These are phyloP conservation scores for Campoplex nolae DNA, from an alignment of 2,888 invertebrate genomes.

Conservation along the genomic window DNA sequence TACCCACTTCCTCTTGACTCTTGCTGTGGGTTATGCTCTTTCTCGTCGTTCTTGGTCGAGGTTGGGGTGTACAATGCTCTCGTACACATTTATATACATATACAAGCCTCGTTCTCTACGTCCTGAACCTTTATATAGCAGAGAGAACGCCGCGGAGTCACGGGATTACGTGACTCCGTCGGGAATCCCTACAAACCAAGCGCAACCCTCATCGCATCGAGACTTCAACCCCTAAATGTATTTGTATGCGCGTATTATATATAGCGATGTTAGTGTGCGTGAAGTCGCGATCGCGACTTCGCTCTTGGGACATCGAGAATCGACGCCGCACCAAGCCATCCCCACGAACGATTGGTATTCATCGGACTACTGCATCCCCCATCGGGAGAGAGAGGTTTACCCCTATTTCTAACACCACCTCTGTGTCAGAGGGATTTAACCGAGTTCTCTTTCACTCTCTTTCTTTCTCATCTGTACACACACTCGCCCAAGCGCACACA, in stretches of 20 bases:
- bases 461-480: background rate
- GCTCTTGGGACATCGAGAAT: slow-evolving; percentile 59
- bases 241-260: background rate
- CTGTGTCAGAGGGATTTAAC: slow-evolving; percentile 51
- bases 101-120: slow-evolving; percentile 19
- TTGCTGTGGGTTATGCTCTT: slow-evolving; percentile 36
- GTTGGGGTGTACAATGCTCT: slow-evolving; percentile 34
- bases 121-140: slow-evolving; percentile 46
- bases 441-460: slow-evolving; percentile 19
- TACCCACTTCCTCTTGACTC: slow-evolving; percentile 33
- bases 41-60: slow-evolving; percentile 17
- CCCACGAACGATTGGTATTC: slow-evolving; percentile 65
- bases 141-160: slow-evolving; percentile 58
- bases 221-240: slow-evolving; percentile 16
- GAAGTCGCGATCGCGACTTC: slow-evolving; percentile 44
- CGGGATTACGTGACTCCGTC: slow-evolving; percentile 65
- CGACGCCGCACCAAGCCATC: slow-evolving; percentile 42
- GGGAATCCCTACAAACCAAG: slow-evolving; percentile 49
- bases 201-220: slow-evolving; percentile 19
- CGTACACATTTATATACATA: slow-evolving; percentile 22
- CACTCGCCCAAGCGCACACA: too few relatives aligned
- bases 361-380: slow-evolving; percentile 59
- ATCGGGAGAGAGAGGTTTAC: slow-evolving; percentile 52
- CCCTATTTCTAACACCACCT: slow-evolving; percentile 56
- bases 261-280: slow-evolving; percentile 1